phyloP scores from a whole-genome alignment of 2,888 invertebrate species.

The Salticus scenicus region DNA sequence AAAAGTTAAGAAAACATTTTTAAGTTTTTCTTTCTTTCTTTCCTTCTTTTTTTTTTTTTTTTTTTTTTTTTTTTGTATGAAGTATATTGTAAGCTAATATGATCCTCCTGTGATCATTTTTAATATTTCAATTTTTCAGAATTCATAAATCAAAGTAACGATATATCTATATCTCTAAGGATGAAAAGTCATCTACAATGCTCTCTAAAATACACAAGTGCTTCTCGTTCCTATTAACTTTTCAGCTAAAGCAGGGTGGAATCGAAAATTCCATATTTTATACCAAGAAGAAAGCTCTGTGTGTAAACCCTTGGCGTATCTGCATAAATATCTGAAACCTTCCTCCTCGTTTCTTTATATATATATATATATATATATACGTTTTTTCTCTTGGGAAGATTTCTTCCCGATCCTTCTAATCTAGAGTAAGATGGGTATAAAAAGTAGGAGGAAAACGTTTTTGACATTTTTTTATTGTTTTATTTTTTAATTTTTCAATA shows the following conservation, averaged over 20 bases:
- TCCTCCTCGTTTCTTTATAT: background rate
- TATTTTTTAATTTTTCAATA: background rate
- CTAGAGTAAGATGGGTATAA: background rate
- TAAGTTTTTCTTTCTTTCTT: background rate
- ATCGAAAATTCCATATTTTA: slow-evolving; percentile 4
- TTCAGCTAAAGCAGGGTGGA: slow-evolving; percentile 1
- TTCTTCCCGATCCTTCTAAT: background rate
- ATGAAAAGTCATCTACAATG: background rate
- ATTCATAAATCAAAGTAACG: background rate
- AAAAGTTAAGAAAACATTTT: background rate
- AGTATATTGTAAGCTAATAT: background rate
- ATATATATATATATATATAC: background rate
- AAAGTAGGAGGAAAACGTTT: background rate
- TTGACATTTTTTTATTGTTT: background rate
- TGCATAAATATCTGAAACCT: background rate
- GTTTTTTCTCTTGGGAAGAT: background rate
- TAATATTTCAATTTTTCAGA: background rate
- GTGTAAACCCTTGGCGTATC: background rate
- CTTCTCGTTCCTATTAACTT: background rate
- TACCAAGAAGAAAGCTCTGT: slow-evolving; percentile 5
- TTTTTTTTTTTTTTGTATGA: background rate
- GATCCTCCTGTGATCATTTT: background rate
- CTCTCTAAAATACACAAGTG: background rate
- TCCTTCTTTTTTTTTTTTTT: too few species aligned
- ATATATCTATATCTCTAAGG: background rate